These are phyloP conservation scores for Amphiprion percula DNA, from an alignment of 2,113 vertebrate genomes.

Conservation along the genomic window DNA sequence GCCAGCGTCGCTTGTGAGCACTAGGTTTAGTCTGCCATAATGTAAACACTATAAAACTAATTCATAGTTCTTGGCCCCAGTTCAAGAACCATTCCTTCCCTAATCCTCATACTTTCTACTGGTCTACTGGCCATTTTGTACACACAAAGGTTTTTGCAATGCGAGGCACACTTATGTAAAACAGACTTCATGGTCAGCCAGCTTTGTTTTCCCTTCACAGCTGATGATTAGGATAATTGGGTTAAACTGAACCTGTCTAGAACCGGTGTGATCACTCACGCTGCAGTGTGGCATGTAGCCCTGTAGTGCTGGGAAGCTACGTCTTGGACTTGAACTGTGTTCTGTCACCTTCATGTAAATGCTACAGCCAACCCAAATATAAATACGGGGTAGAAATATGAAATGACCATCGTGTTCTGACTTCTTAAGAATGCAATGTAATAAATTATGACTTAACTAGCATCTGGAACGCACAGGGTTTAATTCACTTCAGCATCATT, in stretches of 20 bases:
- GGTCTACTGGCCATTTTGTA: neutral
- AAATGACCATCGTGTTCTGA: too few species aligned
- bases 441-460: too few species aligned
- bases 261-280: slow-evolving; percentile 2
- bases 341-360: neutral
- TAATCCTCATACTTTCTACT: neutral
- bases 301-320: neutral
- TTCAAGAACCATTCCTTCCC: neutral
- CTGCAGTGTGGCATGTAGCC: neutral
- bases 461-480: too few species aligned
- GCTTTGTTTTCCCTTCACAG: neutral
- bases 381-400: too few species aligned
- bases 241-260: neutral
- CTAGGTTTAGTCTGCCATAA: neutral
- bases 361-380: too few species aligned
- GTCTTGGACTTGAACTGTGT: neutral
- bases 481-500: too few species aligned
- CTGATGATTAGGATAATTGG: neutral
- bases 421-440: too few species aligned
- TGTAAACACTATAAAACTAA: neutral
- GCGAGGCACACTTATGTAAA: neutral
- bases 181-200: neutral
- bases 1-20: neutral
- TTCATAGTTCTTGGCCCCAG: neutral
- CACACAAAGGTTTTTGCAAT: neutral